Conservation (phyloP, 2,888 invertebrate species). For the Metellina segmentata region DNA sequence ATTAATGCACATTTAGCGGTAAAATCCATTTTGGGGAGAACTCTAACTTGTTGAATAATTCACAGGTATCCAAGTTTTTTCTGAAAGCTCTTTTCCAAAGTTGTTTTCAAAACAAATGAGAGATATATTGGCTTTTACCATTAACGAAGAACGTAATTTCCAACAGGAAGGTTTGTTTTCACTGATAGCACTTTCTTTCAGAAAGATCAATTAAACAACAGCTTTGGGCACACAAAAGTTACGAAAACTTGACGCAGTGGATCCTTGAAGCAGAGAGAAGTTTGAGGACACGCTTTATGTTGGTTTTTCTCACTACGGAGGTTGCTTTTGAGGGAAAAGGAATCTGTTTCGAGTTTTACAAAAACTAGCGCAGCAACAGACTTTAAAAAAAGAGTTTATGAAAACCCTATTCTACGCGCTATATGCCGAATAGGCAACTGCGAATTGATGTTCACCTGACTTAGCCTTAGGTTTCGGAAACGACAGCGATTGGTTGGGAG, state of each 20-base stretch:
- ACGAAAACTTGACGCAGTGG: neutral
- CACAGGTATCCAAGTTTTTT: neutral
- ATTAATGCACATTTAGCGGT: neutral
- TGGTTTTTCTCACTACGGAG: neutral
- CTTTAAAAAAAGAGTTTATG: constrained; percentile 66
- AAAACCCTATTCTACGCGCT: constrained; percentile 71
- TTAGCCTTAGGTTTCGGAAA: constrained; percentile 63
- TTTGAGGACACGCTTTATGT: neutral
- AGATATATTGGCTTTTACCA: too few species aligned
- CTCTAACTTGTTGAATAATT: neutral
- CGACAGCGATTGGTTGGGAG: constrained; percentile 29
- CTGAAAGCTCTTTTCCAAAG: neutral
- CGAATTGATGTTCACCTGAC: constrained; percentile 54
- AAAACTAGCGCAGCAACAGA: constrained; percentile 58
- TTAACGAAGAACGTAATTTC: neutral
- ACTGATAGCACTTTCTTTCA: neutral
- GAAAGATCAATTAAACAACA: neutral
- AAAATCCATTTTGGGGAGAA: neutral
- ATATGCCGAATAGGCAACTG: constrained; percentile 58
- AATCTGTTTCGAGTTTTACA: constrained; percentile 32
- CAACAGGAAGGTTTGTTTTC: neutral
- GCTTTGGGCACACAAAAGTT: neutral
- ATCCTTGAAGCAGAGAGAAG: neutral
- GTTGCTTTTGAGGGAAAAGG: neutral
- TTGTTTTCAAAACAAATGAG: neutral